phyloP scores from a whole-genome alignment of 1,140 invertebrate species.

The Drosophila paulistorum region DNA sequence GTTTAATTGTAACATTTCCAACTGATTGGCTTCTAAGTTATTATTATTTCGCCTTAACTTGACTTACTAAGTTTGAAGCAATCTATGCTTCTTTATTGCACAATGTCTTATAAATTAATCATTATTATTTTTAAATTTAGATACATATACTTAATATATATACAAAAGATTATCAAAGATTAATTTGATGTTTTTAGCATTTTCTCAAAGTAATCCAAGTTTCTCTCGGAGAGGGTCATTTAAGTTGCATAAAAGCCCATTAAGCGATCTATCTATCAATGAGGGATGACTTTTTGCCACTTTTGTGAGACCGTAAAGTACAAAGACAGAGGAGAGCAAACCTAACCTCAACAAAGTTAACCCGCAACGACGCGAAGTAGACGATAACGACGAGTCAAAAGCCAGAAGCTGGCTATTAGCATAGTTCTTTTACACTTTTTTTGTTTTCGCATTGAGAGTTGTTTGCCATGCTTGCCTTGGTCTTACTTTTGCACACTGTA shows the following conservation, averaged over 20 bases:
- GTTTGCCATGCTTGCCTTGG: slow-evolving; percentile 3
- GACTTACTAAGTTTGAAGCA: no score
- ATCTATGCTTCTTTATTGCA: no score
- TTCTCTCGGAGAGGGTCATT: background rate
- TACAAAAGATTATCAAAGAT: no score
- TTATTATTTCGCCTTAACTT: no score
- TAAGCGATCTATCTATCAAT: slow-evolving; percentile 8
- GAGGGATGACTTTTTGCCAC: background rate
- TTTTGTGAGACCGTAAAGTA: background rate
- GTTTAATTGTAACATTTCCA: no score
- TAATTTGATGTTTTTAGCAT: no score
- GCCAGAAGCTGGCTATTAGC: slow-evolving; percentile 56
- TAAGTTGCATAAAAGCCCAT: background rate
- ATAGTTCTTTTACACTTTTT: slow-evolving; percentile 67
- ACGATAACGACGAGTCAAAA: slow-evolving; percentile 9
- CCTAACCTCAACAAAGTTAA: slow-evolving; percentile 10
- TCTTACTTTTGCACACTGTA: background rate
- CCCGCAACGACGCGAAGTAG: slow-evolving; percentile 1
- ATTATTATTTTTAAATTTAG: no score
- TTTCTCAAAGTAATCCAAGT: background rate
- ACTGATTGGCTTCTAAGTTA: no score
- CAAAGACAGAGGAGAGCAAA: background rate
- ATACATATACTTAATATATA: no score
- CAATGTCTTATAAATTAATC: no score
- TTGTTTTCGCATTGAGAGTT: slow-evolving; percentile 3